Base-by-base conservation (phyloP, 2,113 vertebrate genomes). In the Maccullochella peelii region DNA sequence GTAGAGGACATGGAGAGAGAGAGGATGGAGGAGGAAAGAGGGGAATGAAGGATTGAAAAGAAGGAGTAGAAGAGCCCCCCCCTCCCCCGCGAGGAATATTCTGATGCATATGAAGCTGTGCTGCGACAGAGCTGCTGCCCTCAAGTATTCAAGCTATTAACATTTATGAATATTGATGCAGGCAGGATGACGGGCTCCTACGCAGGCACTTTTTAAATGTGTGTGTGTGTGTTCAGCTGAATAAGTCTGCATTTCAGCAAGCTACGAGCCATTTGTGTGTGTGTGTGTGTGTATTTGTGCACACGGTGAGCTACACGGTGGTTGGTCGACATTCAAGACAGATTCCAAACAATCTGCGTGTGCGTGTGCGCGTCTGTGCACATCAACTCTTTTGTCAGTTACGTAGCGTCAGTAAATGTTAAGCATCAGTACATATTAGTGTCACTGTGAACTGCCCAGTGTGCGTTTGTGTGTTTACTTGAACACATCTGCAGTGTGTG, bases 101-200 rank as follows among this genome's bases (percentile, higher is more conserved):
- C 73, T 54, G 70, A 82, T 88, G 90, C 80, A 79, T 70, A 83
- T 79, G 73, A 87, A 87, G 90, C 80, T 61, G 78, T 49, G 79
- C 87, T 84, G 83, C 40, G 77, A 88, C 80, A 79, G 87, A 88
- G 69, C 82, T 87, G 84, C 84, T 84, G 83, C 88, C 91, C 88
- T 88, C 77, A 85, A 90, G 87, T 88, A 70, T 70, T 87, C 87
- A 21, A 87, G 88, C 83, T 87, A 91, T 92, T 88, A 91, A 89
- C 88, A 89, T 91, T 88, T 88, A 93, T 94, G 90, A 92, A 93
- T 91, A 92, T 91, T 91, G 88, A 94, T 92, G 89, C 42, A n/a
- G 79, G 88, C 27, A 30, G 73, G 42, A 84, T 84, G 92, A 90
- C 25, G 78, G 63, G 61, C 77, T 89, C 89, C 91, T 89, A 86